Evolutionary conservation across 1,140 invertebrate species (phyloP), one percentile per base, ranked within the genome.

Genomic region (Papilio helenus): DNA sequence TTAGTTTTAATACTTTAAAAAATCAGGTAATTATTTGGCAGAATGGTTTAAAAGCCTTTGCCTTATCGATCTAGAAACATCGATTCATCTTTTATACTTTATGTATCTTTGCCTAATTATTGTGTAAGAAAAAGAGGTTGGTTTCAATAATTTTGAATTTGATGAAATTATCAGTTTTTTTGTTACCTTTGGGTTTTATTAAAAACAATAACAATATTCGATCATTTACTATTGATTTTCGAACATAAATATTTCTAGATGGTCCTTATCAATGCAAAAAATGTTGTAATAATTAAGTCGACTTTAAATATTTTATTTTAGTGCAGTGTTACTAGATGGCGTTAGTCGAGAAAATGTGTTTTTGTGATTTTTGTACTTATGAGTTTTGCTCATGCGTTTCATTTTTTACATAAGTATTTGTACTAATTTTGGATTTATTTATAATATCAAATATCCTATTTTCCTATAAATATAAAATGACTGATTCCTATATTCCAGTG

Each of bases 361-460:
- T 86, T 86, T 90, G 89, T 90, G 88, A 91, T 93, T 88, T 84
- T 86, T 85, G 90, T 93, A 93, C 91, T 93, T 93, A 92, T 89
- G 85, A 83, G 87, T 85, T 85, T 89, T 90, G 88, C 88, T 91
- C 89, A 90, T 83, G 72, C 42, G 72, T 77, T 26, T 72, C 51
- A 76, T 14, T 58, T 58, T 34, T 7, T 81, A 77, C 42, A 61
- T 83, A 80, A 73, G 74, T 82, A 78, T 82, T 76, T 49, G 79
- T 79, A 80, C 58, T 80, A 34, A 34, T 34, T 83, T 82, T 79
- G 76, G 82, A 16, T 55, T 86, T 81, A 86, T 83, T 73, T 83
- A 83, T 79, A 79, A 82, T 87, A 84, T 85, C 86, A 87, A 87
- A 49, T 80, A 80, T 76, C 79, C 79, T 82, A 68, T 84, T 83